phyloP scores from a whole-genome alignment of 2,113 vertebrate species.

The Hyla sarda region DNA sequence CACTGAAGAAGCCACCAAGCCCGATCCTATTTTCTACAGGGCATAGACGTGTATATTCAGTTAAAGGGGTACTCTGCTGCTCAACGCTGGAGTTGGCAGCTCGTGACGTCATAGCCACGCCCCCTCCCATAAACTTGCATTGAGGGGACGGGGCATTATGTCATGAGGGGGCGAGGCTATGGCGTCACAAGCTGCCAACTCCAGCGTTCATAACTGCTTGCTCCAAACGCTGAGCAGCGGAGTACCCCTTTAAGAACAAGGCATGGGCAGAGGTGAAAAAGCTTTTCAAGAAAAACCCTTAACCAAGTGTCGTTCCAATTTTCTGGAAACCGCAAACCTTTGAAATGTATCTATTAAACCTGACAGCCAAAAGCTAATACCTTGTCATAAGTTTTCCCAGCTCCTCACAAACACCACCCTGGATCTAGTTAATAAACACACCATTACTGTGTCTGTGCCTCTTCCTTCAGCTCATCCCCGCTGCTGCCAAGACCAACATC shows the following conservation, averaged over 20 bases:
- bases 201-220: too few relatives aligned
- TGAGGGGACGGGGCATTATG: too few relatives aligned
- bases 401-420: constrained; percentile 37
- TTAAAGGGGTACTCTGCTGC: too few relatives aligned
- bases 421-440: constrained; percentile 42
- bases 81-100: too few relatives aligned
- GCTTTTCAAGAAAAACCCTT: background rate
- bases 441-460: constrained; percentile 31
- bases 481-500: constrained; percentile 25
- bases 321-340: background rate
- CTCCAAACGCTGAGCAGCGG: too few relatives aligned
- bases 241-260: background rate
- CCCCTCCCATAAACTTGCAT: too few relatives aligned
- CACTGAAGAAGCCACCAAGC: background rate
- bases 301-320: background rate
- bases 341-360: background rate
- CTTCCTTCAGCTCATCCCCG: constrained; percentile 22
- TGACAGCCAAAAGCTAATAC: constrained; percentile 22
- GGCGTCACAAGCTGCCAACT: too few relatives aligned
- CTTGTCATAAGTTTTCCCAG: constrained; percentile 21
- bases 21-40: background rate
- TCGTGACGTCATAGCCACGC: too few relatives aligned
- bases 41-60: background rate
- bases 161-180: too few relatives aligned
- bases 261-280: background rate